These are phyloP conservation scores for Scolanthus callimorphus DNA, from an alignment of 92 coral and sea anemone genomes.

Conservation along the genomic window DNA sequence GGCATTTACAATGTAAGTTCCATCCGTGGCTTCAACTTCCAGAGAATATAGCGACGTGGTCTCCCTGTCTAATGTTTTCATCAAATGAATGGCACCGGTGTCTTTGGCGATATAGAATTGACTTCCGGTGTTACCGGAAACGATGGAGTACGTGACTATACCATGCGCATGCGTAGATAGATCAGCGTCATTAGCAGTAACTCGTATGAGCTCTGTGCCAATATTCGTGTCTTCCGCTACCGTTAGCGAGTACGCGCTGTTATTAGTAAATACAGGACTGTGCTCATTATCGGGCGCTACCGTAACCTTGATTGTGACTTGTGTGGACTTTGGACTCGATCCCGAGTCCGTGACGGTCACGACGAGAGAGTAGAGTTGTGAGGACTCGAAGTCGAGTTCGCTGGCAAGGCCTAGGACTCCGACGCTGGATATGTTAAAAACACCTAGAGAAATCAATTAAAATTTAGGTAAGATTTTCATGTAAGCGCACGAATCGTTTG, in stretches of 20 bases:
- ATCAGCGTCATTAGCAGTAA: constrained; percentile 64
- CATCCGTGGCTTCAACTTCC: constrained; percentile 59
- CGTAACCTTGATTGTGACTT: constrained; percentile 23
- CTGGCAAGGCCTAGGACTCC: constrained; percentile 46
- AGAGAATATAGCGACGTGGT: constrained; percentile 33
- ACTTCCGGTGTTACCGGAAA: constrained; percentile 59
- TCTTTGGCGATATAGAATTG: constrained; percentile 35
- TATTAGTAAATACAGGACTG: constrained; percentile 45
- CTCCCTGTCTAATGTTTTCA: constrained; percentile 56
- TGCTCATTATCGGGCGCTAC: constrained; percentile 54
- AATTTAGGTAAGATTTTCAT: too few relatives aligned
- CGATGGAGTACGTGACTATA: constrained; percentile 43
- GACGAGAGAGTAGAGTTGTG: constrained; percentile 21
- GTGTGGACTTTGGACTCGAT: constrained; percentile 24
- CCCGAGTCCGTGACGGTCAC: constrained; percentile 49
- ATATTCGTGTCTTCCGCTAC: constrained; percentile 52
- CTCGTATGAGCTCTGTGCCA: constrained; percentile 56
- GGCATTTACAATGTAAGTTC: constrained; percentile 49
- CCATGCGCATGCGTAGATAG: constrained; percentile 44
- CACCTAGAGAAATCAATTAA: too few relatives aligned
- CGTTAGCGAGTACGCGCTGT: constrained; percentile 39
- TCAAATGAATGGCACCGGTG: constrained; percentile 42
- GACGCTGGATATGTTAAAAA: constrained; percentile 36
- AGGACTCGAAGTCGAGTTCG: constrained; percentile 55
- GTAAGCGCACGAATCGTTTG: too few relatives aligned